Conservation (phyloP, 2,797 vertebrate genomes). For the Aratinga solstitialis region DNA sequence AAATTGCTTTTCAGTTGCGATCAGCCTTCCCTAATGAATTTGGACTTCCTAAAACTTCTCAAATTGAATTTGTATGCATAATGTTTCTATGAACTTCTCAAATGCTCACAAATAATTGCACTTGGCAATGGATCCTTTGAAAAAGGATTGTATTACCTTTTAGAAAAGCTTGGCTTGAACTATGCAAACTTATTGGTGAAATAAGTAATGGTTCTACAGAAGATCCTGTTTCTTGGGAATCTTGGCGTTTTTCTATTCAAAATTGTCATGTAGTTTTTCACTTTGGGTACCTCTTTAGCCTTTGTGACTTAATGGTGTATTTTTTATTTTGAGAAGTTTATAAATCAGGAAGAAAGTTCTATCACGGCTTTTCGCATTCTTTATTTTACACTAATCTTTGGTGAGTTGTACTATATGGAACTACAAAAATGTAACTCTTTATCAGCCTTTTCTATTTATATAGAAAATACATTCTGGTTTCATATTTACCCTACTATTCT, state of each 20-base stretch:
- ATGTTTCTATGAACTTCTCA: slow-evolving; percentile 57
- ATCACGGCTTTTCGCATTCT: background rate
- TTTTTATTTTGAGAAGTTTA: background rate
- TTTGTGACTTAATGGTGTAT: background rate
- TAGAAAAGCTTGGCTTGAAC: slow-evolving; percentile 76
- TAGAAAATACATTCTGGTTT: background rate
- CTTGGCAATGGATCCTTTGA: slow-evolving; percentile 75
- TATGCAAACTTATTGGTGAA: slow-evolving; percentile 76
- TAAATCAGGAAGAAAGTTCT: background rate
- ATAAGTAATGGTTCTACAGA: slow-evolving; percentile 71
- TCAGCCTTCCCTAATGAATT: slow-evolving; percentile 48
- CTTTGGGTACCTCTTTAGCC: background rate
- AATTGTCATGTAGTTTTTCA: background rate
- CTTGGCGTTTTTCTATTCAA: slow-evolving; percentile 57
- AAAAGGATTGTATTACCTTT: slow-evolving; percentile 80
- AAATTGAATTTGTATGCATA: slow-evolving; percentile 55
- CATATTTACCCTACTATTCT: background rate
- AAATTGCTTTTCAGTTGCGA: slow-evolving; percentile 70
- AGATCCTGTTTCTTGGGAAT: slow-evolving; percentile 77
- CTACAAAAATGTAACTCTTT: background rate
- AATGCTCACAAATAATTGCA: slow-evolving; percentile 74
- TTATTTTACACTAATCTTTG: background rate
- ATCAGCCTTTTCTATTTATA: background rate
- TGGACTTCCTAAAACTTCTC: slow-evolving; percentile 55
- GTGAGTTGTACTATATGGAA: background rate